Conservation (phyloP, 2,113 vertebrate species). For the Phylloscopus whistleri region DNA sequence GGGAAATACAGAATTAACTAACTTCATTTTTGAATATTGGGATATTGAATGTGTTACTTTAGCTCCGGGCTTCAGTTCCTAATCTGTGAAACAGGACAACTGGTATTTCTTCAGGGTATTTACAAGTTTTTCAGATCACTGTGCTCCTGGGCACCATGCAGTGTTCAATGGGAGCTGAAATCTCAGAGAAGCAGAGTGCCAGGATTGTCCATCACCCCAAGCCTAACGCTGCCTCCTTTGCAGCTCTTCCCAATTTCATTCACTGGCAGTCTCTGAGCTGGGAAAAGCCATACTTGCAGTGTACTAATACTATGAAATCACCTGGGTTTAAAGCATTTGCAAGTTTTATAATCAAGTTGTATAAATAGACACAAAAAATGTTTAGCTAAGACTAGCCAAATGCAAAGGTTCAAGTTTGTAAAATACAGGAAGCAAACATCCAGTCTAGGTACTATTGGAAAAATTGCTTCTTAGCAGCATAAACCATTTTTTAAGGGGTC, state of each 20-base stretch:
- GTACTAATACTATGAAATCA: background rate
- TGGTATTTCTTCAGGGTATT: background rate
- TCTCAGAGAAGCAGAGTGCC: fast-evolving
- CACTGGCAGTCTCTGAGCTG: background rate
- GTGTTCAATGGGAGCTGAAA: background rate
- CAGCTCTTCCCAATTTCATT: background rate
- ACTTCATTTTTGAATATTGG: background rate
- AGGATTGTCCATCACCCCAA: background rate
- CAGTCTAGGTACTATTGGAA: background rate
- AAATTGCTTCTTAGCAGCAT: background rate
- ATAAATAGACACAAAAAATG: background rate
- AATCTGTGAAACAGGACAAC: background rate
- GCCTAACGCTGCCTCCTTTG: fast-evolving
- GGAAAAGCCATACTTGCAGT: background rate
- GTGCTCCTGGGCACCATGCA: fast-evolving
- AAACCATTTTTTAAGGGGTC: background rate
- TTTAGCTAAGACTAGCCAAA: background rate
- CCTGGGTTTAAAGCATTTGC: background rate
- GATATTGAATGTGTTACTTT: background rate
- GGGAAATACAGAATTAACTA: background rate
- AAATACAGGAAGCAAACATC: background rate
- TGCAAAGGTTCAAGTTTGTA: background rate
- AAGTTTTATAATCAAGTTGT: background rate
- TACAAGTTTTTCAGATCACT: background rate
- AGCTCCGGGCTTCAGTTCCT: background rate